Base-by-base conservation (phyloP, 2,888 invertebrate species). In the Crematogaster levior region DNA sequence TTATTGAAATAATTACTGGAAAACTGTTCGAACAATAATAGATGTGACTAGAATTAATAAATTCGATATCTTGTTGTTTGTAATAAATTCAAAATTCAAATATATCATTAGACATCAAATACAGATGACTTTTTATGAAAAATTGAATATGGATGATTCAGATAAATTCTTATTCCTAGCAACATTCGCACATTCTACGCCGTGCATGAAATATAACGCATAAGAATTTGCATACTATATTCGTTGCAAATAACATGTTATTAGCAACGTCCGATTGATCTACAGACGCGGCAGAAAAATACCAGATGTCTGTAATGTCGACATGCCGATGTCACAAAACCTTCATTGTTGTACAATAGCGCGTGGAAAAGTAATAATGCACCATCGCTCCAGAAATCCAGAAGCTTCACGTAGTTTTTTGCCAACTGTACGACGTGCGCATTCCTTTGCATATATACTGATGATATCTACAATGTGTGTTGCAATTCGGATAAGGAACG, bases 251-350 rank as follows among this genome's bases (percentile, higher is more conserved):
- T 18, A 48, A 48, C 6, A 4, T 10, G 18, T 66, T 7, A 21
- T 43, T 30, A 30, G 37, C 53, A 56, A 27, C 10, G 6, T 21
- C 15, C 30, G 30, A 21, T 30, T 18, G 18, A 43, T 53, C 1
- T 27, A 12, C 40, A 56, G 3, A 30, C 3, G 21, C 40, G 27
- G n/a, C 15, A 66, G 43, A 53, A 56, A 77, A 77, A 53, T 75
- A 10, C 6, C 75, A 87, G 83, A 85, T 80, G 82, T 48, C 12
- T 24, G n/a, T n/a, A n/a, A n/a, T n/a, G n/a, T n/a, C n/a, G n/a
- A n/a, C n/a, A n/a, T n/a, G n/a, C n/a, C n/a, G n/a, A n/a, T n/a
- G n/a, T 12, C 73, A 56, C 83, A 10, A 58, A 34, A 34, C 82
- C 68, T 77, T 83, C 80, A 74, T 72, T 48, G n/a, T 21, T 53